Conservation (phyloP, 2,888 invertebrate species). For the Coecobrya sp. region DNA sequence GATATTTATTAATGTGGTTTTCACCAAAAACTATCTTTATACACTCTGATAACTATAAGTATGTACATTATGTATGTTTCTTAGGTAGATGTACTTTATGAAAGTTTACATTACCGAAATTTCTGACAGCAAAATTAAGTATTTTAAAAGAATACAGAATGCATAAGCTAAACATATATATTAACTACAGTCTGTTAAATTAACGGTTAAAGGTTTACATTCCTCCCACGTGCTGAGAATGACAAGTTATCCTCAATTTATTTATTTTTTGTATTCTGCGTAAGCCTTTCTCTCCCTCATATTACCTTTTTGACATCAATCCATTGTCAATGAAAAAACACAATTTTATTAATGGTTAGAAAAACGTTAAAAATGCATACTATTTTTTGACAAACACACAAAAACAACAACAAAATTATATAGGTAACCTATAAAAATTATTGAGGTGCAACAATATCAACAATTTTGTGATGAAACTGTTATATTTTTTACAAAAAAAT, state of each 20-base stretch:
- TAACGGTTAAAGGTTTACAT: not conserved
- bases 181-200: not conserved
- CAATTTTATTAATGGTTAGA: not conserved
- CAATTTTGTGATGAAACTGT: no score
- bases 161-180: not conserved
- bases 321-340: not conserved
- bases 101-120: no score
- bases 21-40: not conserved
- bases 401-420: no score
- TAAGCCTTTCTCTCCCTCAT: not conserved
- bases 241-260: not conserved
- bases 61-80: not conserved
- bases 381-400: no score
- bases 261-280: not conserved
- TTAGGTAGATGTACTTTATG: not conserved
- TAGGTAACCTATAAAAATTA: no score
- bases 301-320: not conserved
- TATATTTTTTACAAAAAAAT: no score
- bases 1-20: slow-evolving; percentile 44
- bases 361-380: not conserved
- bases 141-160: no score
- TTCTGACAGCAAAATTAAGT: no score
- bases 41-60: no score
- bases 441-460: no score
- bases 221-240: slow-evolving; percentile 13